Percentiles rank a stretch among this genome's conserved stretches.
phyloP scores from a whole-genome alignment of 1,140 invertebrate species.

The Armadillidium nasatum region DNA sequence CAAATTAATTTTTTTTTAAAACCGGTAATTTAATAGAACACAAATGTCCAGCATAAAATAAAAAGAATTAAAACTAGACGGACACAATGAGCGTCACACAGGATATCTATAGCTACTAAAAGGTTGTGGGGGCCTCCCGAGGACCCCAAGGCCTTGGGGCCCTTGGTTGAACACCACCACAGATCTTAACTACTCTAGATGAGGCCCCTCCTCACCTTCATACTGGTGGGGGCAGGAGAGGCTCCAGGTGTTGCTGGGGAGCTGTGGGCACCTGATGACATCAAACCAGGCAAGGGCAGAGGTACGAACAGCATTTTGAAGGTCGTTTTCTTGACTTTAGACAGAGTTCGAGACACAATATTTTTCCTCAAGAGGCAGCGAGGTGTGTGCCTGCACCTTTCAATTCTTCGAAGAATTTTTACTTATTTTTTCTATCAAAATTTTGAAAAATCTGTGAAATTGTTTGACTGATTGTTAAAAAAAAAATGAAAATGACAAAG shows the following conservation, averaged over 20 bases:
- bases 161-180: background rate
- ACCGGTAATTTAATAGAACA: background rate
- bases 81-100: background rate
- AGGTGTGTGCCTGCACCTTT: conserved; percentile 6
- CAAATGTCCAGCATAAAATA: background rate
- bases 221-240: conserved; percentile 41
- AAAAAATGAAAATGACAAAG: background rate
- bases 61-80: background rate
- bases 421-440: no score
- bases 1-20: background rate
- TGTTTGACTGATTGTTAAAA: background rate
- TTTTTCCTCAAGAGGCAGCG: background rate
- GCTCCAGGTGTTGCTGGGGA: conserved; percentile 42
- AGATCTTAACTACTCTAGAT: conserved; percentile 1
- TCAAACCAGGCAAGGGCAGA: conserved; percentile 41
- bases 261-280: conserved; percentile 41
- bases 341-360: no score
- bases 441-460: background rate
- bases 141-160: background rate
- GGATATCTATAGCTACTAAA: conserved; percentile 6
- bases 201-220: conserved; percentile 42
- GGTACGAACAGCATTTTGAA: conserved; percentile 43
- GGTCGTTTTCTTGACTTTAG: background rate
- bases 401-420: background rate
- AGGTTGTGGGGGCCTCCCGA: background rate